phyloP scores from a whole-genome alignment of 1,140 invertebrate species.

The Drosophila nigrodunni region DNA sequence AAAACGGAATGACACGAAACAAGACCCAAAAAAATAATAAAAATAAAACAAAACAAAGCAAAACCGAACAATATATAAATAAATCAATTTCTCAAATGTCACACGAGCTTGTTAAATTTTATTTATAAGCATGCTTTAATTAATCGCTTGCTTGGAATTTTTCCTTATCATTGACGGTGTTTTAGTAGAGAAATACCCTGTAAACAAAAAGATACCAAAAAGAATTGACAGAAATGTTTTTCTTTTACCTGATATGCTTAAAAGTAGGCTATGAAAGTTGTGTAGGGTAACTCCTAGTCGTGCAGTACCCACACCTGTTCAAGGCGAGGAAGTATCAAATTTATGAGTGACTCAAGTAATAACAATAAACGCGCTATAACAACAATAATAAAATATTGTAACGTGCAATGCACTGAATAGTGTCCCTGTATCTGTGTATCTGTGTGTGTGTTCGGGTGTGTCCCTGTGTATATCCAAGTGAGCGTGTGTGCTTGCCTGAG shows the following conservation, averaged over 20 bases:
- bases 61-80: conserved; percentile 28
- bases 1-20: conserved; percentile 61
- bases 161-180: conserved; percentile 11
- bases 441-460: conserved; percentile 13
- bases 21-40: conserved; percentile 30
- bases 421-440: neutral
- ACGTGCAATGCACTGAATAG: conserved; percentile 25
- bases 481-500: neutral
- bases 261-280: neutral
- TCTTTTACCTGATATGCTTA: too few species aligned
- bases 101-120: conserved; percentile 33
- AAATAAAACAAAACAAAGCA: conserved; percentile 35
- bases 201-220: too few species aligned
- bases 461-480: neutral
- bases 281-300: neutral
- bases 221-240: too few species aligned
- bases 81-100: conserved; percentile 33
- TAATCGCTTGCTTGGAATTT: conserved; percentile 5
- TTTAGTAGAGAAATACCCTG: conserved; percentile 4
- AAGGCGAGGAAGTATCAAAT: conserved; percentile 5
- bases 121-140: conserved; percentile 4
- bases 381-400: conserved; percentile 44
- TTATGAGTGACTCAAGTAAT: conserved; percentile 15
- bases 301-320: neutral
- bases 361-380: conserved; percentile 46